Evolutionary conservation across 2,113 vertebrate genomes (phyloP).

Genomic region (Anolis carolinensis): DNA sequence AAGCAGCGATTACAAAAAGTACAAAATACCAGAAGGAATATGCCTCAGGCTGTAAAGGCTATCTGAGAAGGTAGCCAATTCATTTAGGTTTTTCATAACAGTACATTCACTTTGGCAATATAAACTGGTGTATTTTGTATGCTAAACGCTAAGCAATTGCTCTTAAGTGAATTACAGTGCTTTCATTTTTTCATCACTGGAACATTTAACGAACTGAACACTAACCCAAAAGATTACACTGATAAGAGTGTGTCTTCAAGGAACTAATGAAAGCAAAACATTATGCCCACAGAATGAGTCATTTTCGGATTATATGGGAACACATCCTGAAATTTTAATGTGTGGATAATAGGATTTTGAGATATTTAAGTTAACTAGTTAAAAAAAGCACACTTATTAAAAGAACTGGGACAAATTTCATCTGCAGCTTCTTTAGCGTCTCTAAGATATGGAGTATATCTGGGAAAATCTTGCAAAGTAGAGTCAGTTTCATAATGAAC

Average conservation of each 20-base stretch:
- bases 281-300: not conserved
- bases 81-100: constrained; percentile 5
- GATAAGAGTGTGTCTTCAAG: constrained; percentile 2
- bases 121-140: constrained; percentile 30
- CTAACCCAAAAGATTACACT: not conserved
- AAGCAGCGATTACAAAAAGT: constrained; percentile 38
- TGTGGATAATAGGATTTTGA: constrained; percentile 6
- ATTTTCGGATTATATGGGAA: constrained; percentile 11
- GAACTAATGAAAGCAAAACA: not conserved
- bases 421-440: not conserved
- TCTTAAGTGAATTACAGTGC: not conserved
- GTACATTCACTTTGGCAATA: constrained; percentile 19
- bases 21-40: constrained; percentile 25
- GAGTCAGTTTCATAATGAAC: not conserved
- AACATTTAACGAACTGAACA: constrained; percentile 16
- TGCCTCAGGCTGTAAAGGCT: not conserved
- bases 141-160: constrained; percentile 22
- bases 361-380: not conserved
- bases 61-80: constrained; percentile 17
- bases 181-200: constrained; percentile 42
- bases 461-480: not conserved
- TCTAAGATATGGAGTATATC: not conserved
- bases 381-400: not conserved
- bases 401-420: not conserved
- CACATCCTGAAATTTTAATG: constrained; percentile 5